Evolutionary conservation across 2,797 vertebrate genomes (phyloP).

Genomic region (Rhincodon typus): DNA sequence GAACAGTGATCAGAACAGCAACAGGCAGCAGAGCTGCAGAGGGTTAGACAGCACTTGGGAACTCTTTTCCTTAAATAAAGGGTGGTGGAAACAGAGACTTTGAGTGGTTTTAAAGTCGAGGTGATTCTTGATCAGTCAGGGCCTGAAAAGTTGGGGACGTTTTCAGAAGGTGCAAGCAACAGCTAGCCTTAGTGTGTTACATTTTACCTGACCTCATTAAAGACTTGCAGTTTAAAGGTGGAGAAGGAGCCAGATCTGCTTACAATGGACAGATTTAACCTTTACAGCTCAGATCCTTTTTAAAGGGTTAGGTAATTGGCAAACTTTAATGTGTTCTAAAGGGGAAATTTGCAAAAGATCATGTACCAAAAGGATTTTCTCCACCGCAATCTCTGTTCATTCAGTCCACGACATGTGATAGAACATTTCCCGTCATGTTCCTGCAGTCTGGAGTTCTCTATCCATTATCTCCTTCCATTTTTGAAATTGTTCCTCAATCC

Average conservation of each 20-base stretch:
- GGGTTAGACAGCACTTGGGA: too few relatives aligned
- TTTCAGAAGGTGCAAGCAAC: neutral
- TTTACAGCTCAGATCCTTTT: neutral
- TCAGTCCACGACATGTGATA: neutral
- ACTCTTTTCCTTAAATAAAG: too few relatives aligned
- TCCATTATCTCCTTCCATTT: neutral
- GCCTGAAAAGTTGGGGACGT: neutral
- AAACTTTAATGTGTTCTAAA: neutral
- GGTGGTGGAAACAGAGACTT: too few relatives aligned
- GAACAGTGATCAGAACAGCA: too few relatives aligned
- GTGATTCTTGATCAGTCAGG: too few relatives aligned
- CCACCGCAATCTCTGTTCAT: neutral
- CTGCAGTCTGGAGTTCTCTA: neutral
- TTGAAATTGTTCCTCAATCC: neutral
- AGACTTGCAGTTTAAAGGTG: neutral
- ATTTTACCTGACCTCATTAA: neutral
- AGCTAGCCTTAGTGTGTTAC: too few relatives aligned
- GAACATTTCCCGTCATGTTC: neutral
- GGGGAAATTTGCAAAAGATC: neutral
- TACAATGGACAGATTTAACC: neutral
- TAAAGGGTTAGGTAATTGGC: neutral
- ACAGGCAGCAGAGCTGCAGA: too few relatives aligned
- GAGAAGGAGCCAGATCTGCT: too few relatives aligned
- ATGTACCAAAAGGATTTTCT: neutral
- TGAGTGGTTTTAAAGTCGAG: too few relatives aligned